These are phyloP conservation scores for Tricholaema leucomelas DNA, from an alignment of 2,113 vertebrate species.

Conservation along the genomic window DNA sequence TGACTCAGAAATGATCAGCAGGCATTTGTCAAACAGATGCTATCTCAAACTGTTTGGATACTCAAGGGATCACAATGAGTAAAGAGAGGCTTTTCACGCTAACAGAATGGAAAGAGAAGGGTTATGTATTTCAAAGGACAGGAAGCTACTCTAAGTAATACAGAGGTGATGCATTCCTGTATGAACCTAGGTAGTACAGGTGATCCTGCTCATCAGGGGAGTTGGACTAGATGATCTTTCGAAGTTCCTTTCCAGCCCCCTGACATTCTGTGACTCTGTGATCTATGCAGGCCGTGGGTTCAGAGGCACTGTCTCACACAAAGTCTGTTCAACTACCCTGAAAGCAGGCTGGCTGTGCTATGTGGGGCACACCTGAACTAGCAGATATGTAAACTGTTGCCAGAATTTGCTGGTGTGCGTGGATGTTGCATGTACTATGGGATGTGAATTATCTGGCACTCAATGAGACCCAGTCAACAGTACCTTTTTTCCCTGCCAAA, in stretches of 20 bases:
- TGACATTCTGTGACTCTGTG: not conserved
- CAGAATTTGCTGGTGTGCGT: not conserved
- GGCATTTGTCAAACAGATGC: not conserved
- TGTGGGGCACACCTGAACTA: not conserved
- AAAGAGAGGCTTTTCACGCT: not conserved
- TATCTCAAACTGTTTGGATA: not conserved
- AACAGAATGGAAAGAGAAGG: not conserved
- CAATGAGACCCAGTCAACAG: not conserved
- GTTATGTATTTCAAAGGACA: not conserved
- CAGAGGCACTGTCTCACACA: fast-evolving
- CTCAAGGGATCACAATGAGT: not conserved
- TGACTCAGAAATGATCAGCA: not conserved
- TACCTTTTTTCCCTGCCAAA: not conserved
- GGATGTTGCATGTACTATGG: not conserved
- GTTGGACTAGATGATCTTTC: no score
- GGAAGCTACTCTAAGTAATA: not conserved
- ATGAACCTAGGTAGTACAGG: no score
- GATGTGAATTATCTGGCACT: not conserved
- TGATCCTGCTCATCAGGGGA: no score
- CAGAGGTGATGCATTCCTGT: no score
- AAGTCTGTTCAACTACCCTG: not conserved
- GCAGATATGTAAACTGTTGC: not conserved
- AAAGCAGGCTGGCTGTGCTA: not conserved
- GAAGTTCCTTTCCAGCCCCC: no score
- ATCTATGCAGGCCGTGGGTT: not conserved